Conservation (phyloP, 2,888 invertebrate genomes). For the Habroteleia sp. region DNA sequence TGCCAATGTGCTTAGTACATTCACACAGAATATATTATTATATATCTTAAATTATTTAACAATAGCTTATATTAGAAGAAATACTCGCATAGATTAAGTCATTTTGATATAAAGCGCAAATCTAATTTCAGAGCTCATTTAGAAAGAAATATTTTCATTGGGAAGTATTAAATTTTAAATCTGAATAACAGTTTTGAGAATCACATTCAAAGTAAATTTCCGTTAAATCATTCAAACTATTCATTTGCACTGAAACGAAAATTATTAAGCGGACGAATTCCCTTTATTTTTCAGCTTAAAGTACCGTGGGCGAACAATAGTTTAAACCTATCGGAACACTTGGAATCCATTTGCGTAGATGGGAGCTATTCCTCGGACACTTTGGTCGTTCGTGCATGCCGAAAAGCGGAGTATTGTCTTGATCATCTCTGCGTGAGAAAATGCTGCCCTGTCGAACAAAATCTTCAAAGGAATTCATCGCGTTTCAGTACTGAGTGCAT, state of each 20-base stretch:
- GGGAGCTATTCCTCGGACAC: slow-evolving; percentile 43
- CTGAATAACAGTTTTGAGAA: too few species aligned
- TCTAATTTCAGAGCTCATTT: too few species aligned
- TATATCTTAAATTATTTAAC: too few species aligned
- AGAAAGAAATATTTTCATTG: too few species aligned
- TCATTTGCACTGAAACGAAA: not conserved
- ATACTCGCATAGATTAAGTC: too few species aligned
- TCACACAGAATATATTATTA: too few species aligned
- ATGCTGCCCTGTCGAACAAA: slow-evolving; percentile 76
- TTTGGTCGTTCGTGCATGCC: slow-evolving; percentile 60
- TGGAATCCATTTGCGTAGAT: slow-evolving; percentile 58
- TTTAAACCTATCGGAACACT: slow-evolving; percentile 54
- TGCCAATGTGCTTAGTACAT: too few species aligned
- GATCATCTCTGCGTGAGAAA: slow-evolving; percentile 76
- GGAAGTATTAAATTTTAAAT: too few species aligned
- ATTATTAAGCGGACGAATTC: slow-evolving; percentile 7
- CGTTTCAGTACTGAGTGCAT: slow-evolving; percentile 37
- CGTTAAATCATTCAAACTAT: not conserved
- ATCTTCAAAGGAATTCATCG: slow-evolving; percentile 46
- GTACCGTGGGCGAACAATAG: slow-evolving; percentile 55
- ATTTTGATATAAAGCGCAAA: too few species aligned
- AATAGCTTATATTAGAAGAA: too few species aligned
- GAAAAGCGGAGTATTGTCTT: slow-evolving; percentile 50
- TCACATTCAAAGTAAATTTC: not conserved
- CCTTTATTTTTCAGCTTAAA: slow-evolving; percentile 49